Evolutionary conservation across 2,113 vertebrate species (phyloP).

Genomic region (Pipa parva): DNA sequence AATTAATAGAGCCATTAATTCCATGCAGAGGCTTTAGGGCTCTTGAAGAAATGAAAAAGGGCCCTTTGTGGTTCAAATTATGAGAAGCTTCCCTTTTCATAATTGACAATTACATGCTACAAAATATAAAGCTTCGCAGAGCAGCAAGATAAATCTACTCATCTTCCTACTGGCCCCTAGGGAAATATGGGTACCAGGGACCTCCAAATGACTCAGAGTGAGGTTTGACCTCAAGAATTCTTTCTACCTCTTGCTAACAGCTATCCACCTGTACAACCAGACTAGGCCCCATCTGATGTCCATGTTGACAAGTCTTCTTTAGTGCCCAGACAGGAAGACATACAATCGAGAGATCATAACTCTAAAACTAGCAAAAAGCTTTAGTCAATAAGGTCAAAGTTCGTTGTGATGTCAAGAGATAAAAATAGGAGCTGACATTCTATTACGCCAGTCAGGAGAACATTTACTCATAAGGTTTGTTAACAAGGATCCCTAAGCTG

Average conservation of each 20-base stretch:
- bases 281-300: not conserved
- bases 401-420: constrained; percentile 17
- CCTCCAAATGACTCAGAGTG: no score
- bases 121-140: constrained; percentile 27
- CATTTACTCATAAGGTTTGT: constrained; percentile 1
- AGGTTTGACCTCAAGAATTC: no score
- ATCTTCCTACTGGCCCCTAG: not conserved
- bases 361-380: no score
- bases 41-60: not conserved
- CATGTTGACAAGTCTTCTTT: not conserved
- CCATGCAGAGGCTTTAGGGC: constrained; percentile 1
- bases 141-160: constrained; percentile 10
- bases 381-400: constrained; percentile 24
- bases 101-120: constrained; percentile 33
- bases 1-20: constrained; percentile 40
- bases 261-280: constrained; percentile 4
- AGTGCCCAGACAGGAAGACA: no score
- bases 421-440: constrained; percentile 11
- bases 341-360: no score
- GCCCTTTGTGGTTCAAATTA: constrained; percentile 33
- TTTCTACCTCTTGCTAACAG: not conserved
- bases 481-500: constrained; percentile 6
- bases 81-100: constrained; percentile 36
- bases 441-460: not conserved
- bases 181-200: no score